These are phyloP conservation scores for Bimastos eiseni DNA, from an alignment of 2,888 invertebrate genomes.

Conservation along the genomic window DNA sequence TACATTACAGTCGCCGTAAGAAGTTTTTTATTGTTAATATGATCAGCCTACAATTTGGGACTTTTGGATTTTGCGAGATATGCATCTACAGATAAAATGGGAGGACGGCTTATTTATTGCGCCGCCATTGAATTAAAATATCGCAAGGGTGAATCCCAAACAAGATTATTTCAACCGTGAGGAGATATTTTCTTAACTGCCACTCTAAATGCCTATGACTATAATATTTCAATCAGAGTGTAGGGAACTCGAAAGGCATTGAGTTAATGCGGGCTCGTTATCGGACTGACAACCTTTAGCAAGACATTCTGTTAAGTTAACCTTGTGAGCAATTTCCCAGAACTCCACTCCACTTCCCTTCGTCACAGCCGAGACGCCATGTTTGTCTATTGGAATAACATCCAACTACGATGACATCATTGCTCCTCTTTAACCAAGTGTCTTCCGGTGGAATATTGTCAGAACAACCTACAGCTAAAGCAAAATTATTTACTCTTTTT, in stretches of 20 bases:
- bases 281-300: not conserved
- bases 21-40: too few species aligned
- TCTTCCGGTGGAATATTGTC: conserved; percentile 39
- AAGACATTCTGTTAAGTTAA: not conserved
- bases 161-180: too few species aligned
- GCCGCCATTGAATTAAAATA: too few species aligned
- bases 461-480: conserved; percentile 40
- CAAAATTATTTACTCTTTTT: too few species aligned
- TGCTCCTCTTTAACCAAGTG: conserved; percentile 37
- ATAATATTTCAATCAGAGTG: not conserved
- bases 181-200: too few species aligned
- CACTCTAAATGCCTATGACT: too few species aligned
- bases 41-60: too few species aligned
- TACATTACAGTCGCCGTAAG: too few species aligned
- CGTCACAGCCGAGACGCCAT: conserved; percentile 39
- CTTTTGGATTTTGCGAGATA: too few species aligned
- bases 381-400: conserved; percentile 36
- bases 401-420: conserved; percentile 35
- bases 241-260: not conserved
- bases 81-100: too few species aligned
- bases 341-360: conserved; percentile 37
- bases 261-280: not conserved
- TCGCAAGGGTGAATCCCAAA: too few species aligned
- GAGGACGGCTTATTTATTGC: too few species aligned
- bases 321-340: conserved; percentile 38